Evolutionary conservation across 2,113 vertebrate species (phyloP).

Genomic region (Crotalus tigris): DNA sequence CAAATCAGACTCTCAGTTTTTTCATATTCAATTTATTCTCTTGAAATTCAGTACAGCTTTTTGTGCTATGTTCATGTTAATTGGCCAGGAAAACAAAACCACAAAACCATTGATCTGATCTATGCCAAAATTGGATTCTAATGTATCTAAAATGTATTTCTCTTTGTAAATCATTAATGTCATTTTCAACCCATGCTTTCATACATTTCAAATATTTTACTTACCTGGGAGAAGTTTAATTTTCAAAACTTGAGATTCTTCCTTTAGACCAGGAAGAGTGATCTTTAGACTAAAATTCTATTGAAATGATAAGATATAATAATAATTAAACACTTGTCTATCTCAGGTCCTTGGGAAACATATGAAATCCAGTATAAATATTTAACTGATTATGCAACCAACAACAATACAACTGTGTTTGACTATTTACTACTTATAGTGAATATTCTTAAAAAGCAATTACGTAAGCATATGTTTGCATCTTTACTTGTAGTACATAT

Average conservation of each 20-base stretch:
- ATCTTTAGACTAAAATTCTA: slow-evolving; percentile 83
- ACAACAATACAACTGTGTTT: not conserved
- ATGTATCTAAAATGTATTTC: not conserved
- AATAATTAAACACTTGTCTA: slow-evolving; percentile 17
- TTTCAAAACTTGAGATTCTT: slow-evolving; percentile 73
- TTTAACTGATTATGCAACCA: not conserved
- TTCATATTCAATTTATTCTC: not conserved
- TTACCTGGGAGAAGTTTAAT: slow-evolving; percentile 84
- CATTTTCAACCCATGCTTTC: not conserved
- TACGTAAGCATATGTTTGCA: not conserved
- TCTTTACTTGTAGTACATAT: not conserved
- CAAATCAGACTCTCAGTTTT: not conserved
- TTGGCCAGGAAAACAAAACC: not conserved
- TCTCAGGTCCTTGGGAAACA: not conserved
- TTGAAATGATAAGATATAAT: slow-evolving; percentile 43
- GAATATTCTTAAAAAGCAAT: not conserved
- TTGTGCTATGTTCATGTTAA: not conserved
- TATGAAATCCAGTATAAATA: not conserved
- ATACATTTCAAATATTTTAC: slow-evolving; percentile 34
- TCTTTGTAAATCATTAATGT: not conserved
- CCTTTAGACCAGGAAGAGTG: slow-evolving; percentile 79
- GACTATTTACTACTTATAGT: slow-evolving; percentile 4
- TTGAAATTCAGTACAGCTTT: not conserved
- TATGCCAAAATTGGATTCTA: not conserved
- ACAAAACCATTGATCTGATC: not conserved